Base-by-base conservation (phyloP, 2,888 invertebrate genomes). In the Cerceris ruficornis region DNA sequence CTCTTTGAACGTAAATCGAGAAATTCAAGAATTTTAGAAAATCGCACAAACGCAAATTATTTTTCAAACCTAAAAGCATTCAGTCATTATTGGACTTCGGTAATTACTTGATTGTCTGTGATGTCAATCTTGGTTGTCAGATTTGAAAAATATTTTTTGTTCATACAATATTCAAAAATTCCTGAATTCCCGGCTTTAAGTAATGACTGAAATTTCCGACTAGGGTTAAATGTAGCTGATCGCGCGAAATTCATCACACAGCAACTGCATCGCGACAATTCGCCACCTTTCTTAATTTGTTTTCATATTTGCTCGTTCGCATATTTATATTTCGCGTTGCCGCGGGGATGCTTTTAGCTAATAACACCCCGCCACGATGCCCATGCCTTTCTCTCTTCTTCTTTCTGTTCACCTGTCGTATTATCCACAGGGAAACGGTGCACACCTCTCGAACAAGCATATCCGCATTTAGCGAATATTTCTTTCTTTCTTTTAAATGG, bases 281-380 rank as follows among this genome's bases (percentile, higher is more conserved):
- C 28, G 8, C 11, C 14, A 43, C 65, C 58, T 54, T 80, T 43
- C 52, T 67, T 69, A 50, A 57, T 77, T 59, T 80, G 46, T 67
- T 73, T 77, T 67, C 46, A 69, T 28, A 8, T 28, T 11, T 15
- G 41, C n/a, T 17, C 46, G 13, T 69, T 76, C 54, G 55, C 64
- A 61, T 70, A 77, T 62, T 81, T 77, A 70, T 74, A 39, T 15
- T 13, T 50, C 42, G 13, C 49, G 62, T 68, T 54, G 73, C 49
- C 15, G 17, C 42, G 49, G 17, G 43, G 68, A 78, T 71, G 75
- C 41, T 72, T 81, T 78, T 69, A 77, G 62, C 43, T 77, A 69
- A 75, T 81, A 78, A 75, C 75, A 61, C 43, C 7, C n/a, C 41
- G 28, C 13, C 59, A 62, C 57, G 39, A 54, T 42, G 7, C 17